Base-by-base conservation (phyloP, 2,113 vertebrate species). In the Callocephalon fimbriatum region DNA sequence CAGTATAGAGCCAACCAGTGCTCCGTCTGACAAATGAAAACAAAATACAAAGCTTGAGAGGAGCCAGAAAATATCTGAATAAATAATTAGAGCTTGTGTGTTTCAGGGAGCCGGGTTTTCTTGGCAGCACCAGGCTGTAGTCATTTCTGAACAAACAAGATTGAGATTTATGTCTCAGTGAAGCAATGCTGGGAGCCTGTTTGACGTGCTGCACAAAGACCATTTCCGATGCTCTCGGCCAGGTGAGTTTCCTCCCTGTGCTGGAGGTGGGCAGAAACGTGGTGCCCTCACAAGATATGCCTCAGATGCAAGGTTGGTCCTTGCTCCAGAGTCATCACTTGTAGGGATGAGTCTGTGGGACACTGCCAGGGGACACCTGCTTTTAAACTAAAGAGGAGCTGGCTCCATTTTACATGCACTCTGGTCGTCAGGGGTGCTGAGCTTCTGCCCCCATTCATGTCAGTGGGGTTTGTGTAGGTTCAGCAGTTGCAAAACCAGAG, bases 121-220 rank as follows among this genome's bases (percentile, higher is more conserved):
- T 97, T 98, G 97, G 97, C 93, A 79, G 20, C 83, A 58, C 71
- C 5, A 3, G 66, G 53, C 38, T 0, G 71, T 27, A 95, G 91
- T 62, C 12, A 25, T 91, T 94, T 97, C 93, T 97, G 97, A 97
- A 97, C 84, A 98, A 98, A 98, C 97, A 98, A 97, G 94, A 97
- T 94, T 95, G 97, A 87, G 92, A 76, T 95, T 72, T 44, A 72
- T 96, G 92, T 94, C 74, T 95, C 7, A 8, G 68, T 14, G 87
- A 45, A 93, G 95, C 47, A 51, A 54, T 72, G 59, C 87, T 84
- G 97, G 90, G 94, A 97, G 94, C 68, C 37, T 77, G 88, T 29
- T 87, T 84, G 95, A 88, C 7, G 4, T 81, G 90, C 92, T 67
- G 93, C 91, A 26, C 83, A 38, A n/a, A 90, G 86, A 54, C 75